phyloP scores from a whole-genome alignment of 2,888 invertebrate species.

The Rutpela maculata region DNA sequence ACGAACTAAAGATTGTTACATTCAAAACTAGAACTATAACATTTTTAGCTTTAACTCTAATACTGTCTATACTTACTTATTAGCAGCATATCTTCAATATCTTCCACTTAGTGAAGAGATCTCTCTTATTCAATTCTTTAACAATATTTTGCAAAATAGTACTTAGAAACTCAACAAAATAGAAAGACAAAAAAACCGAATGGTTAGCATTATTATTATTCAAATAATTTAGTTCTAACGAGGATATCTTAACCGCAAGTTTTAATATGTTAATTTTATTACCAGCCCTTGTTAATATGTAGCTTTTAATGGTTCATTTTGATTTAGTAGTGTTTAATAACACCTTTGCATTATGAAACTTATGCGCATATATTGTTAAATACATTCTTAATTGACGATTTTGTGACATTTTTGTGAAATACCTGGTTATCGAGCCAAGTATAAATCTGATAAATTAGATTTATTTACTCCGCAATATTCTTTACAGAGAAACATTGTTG shows the following conservation, averaged over 20 bases:
- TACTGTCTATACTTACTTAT: no score
- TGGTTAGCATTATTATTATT: not conserved
- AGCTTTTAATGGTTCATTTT: not conserved
- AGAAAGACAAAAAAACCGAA: no score
- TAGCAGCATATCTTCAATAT: no score
- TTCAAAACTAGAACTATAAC: no score
- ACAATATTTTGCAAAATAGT: no score
- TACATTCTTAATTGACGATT: not conserved
- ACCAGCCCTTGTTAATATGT: not conserved
- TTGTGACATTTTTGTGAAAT: not conserved
- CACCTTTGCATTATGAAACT: not conserved
- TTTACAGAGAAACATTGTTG: no score
- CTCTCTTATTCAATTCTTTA: no score
- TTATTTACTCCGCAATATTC: not conserved
- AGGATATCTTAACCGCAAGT: not conserved
- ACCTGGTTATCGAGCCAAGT: not conserved
- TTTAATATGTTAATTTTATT: slow-evolving; percentile 1
- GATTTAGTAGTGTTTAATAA: slow-evolving; percentile 3
- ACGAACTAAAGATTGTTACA: no score
- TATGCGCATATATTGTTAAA: not conserved
- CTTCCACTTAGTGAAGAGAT: no score
- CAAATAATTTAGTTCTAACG: not conserved
- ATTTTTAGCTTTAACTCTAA: no score
- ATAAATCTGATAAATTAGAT: not conserved
- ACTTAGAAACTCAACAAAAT: no score